phyloP scores from a whole-genome alignment of 2,888 invertebrate genomes.

The Stratiomys singularior region DNA sequence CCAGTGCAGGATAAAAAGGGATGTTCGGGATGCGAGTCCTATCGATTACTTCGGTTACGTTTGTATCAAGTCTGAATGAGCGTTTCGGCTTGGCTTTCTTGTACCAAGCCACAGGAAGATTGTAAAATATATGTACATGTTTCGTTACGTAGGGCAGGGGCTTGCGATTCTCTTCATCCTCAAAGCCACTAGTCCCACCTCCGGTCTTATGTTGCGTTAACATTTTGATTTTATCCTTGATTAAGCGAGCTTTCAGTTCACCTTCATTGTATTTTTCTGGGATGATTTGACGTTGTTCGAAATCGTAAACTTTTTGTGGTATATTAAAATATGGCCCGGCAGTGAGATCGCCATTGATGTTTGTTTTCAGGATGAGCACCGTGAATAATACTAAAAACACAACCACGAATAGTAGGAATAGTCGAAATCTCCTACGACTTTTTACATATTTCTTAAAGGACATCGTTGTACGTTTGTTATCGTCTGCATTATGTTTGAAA shows the following conservation, averaged over 20 bases:
- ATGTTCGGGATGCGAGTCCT: constrained; percentile 55
- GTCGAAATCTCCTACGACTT: constrained; percentile 63
- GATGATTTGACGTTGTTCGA: constrained; percentile 58
- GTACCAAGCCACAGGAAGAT: constrained; percentile 63
- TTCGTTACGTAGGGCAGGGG: constrained; percentile 54
- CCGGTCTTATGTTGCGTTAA: constrained; percentile 57
- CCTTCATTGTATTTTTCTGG: constrained; percentile 65
- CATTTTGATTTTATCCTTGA: constrained; percentile 62
- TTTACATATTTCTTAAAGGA: constrained; percentile 63
- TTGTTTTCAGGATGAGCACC: constrained; percentile 60
- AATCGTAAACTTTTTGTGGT: constrained; percentile 55
- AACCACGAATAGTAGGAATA: constrained; percentile 60
- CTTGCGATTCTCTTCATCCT: constrained; percentile 54
- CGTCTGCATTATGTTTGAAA: constrained; percentile 6
- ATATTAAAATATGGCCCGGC: constrained; percentile 38
- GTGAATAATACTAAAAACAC: constrained; percentile 61
- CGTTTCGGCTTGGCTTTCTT: not conserved
- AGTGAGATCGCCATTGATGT: constrained; percentile 46
- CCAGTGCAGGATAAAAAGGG: constrained; percentile 63
- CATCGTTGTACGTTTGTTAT: constrained; percentile 13
- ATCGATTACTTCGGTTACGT: constrained; percentile 6
- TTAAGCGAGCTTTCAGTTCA: constrained; percentile 62
- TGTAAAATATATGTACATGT: constrained; percentile 64
- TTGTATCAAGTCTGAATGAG: not conserved
- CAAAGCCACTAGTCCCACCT: constrained; percentile 50